Percentiles rank a stretch among this genome's conserved stretches.
phyloP scores from a whole-genome alignment of 2,888 invertebrate species.

The Mellilla xanthometata region DNA sequence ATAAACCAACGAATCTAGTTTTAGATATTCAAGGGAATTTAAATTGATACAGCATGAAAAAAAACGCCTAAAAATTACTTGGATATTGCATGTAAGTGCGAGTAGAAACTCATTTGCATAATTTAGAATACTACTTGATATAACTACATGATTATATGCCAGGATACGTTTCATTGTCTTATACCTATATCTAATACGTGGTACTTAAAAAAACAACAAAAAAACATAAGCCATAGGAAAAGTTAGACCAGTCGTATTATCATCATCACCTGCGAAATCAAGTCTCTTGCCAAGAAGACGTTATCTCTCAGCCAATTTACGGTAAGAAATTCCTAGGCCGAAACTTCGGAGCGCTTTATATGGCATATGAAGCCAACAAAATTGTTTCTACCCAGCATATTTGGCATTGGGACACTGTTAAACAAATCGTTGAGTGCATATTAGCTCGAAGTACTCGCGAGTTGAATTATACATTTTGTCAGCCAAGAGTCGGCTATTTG shows the following conservation, averaged over 20 bases:
- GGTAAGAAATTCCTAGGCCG: conserved; percentile 24
- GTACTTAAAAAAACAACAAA: not conserved
- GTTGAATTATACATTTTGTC: conserved; percentile 59
- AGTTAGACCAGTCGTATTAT: no score
- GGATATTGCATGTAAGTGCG: no score
- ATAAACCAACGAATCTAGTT: no score
- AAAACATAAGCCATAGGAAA: no score
- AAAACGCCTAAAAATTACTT: no score
- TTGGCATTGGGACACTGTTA: conserved; percentile 71
- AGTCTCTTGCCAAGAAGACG: conserved; percentile 11
- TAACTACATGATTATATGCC: no score
- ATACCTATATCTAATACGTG: no score
- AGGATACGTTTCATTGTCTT: no score
- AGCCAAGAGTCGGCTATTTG: not conserved
- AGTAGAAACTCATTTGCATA: no score
- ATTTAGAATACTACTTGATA: no score
- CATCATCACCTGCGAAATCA: conserved; percentile 10
- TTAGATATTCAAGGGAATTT: no score
- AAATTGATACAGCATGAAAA: no score
- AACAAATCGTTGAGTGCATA: conserved; percentile 72
- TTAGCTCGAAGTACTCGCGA: conserved; percentile 58
- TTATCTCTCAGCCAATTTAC: conserved; percentile 12
- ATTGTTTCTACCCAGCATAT: conserved; percentile 69
- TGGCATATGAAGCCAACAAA: conserved; percentile 65
- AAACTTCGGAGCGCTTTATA: conserved; percentile 62